These are phyloP conservation scores for Phoebastria nigripes DNA, from an alignment of 2,797 vertebrate genomes.

Conservation along the genomic window DNA sequence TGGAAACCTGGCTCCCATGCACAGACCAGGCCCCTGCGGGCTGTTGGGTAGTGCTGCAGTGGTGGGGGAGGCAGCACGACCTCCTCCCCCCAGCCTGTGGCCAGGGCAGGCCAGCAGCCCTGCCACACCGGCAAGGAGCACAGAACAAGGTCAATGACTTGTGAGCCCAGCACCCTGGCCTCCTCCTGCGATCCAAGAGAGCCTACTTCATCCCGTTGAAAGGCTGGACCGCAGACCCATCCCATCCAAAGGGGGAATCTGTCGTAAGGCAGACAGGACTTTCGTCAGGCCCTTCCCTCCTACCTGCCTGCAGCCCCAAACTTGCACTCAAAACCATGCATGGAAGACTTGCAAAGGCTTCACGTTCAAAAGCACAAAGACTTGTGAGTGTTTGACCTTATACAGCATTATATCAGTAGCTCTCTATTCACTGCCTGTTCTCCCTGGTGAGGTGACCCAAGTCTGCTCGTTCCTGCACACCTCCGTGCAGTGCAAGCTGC, in stretches of 20 bases:
- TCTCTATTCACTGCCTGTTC: background rate
- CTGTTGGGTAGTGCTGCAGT: background rate
- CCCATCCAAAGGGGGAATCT: background rate
- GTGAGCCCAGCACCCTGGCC: background rate
- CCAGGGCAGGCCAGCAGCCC: background rate
- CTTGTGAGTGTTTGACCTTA: background rate
- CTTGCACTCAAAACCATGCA: fast-evolving
- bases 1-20: background rate
- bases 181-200: background rate
- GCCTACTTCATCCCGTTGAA: background rate
- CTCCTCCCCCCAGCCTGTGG: background rate
- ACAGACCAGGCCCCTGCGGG: background rate
- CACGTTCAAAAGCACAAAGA: fast-evolving
- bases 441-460: background rate
- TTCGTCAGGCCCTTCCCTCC: background rate
- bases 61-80: fast-evolving
- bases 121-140: fast-evolving
- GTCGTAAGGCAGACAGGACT: background rate
- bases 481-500: fast-evolving
- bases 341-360: background rate
- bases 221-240: background rate
- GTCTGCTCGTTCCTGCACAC: fast-evolving
- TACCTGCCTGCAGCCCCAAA: background rate
- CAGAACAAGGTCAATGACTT: background rate
- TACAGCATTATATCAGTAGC: background rate